Evolutionary conservation across 2,797 vertebrate genomes (phyloP), one percentile per base, ranked within the genome.

Genomic region (Manis javanica): DNA sequence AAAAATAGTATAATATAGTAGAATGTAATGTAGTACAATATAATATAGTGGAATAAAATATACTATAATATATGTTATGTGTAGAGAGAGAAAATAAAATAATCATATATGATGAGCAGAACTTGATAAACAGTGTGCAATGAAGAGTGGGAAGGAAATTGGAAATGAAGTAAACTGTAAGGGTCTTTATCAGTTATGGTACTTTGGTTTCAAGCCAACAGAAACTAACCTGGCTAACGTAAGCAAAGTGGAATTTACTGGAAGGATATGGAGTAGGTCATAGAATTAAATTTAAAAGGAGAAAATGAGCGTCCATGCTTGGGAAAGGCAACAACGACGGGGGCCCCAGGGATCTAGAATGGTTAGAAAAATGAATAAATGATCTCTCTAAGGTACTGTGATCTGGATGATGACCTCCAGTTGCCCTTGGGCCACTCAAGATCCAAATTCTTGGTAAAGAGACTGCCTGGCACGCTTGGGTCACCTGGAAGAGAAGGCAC

Each of bases 201-300:
- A 34, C 31, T 88, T 93, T 37, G 63, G 24, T 72, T 79, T 92
- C 23, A 53, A 90, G 49, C 53, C 82, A 87, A 74, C 23, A 87
- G 81, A 81, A 95, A 51, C n/a, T 63, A 42, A 64, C 31, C 23
- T 86, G 16, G 42, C 26, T 95, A 91, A 78, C 42, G 87, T 64
- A 71, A 87, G 42, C 23, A 95, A 92, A 90, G 69, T 81, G 55
- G 39, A 90, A 90, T 81, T 87, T 91, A 77, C 61, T 92, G 61
- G 82, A 87, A 72, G 53, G n/a, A 49, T 77, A 64, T 55, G 19
- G 53, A 34, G 11, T 84, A 87, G 66, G 49, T 88, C 53, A 42
- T 26, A 91, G 31, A 87, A 87, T 92, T 49, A 77, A 75, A 61
- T 91, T 94, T 37, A n/a, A 53, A 89, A 66, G 61, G 11, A 82